Percentiles rank a stretch among this genome's conserved stretches.
Conservation (phyloP, 2,888 invertebrate species). For the Alsophila aescularia region DNA sequence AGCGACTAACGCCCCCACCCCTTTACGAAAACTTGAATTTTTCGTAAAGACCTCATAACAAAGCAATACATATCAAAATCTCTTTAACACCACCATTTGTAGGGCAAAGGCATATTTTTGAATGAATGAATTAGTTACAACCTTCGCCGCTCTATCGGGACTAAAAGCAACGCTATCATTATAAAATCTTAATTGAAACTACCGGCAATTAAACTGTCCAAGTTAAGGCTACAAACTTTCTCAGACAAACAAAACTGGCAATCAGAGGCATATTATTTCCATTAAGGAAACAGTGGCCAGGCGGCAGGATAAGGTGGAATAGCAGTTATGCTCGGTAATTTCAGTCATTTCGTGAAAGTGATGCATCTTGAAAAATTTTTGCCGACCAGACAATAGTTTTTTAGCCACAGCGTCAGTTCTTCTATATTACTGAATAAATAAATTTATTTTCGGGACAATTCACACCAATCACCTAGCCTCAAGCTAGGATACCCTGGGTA, state of each 20-base stretch:
- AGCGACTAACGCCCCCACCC: too few species aligned
- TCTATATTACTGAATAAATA: too few species aligned
- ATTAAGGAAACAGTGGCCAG: conserved; percentile 29
- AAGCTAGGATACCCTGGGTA: too few species aligned
- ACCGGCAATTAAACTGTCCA: conserved; percentile 26
- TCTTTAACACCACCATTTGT: too few species aligned
- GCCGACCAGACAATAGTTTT: not conserved
- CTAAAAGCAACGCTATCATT: conserved; percentile 8
- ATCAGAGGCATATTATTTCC: conserved; percentile 30
- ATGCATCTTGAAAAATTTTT: not conserved
- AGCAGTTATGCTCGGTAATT: conserved; percentile 31
- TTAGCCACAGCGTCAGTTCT: not conserved
- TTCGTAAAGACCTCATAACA: too few species aligned
- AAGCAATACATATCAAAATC: too few species aligned
- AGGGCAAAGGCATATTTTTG: too few species aligned
- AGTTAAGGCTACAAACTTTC: conserved; percentile 18
- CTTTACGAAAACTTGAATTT: too few species aligned
- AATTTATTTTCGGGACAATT: too few species aligned
- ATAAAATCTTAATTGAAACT: conserved; percentile 28
- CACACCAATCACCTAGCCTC: too few species aligned
- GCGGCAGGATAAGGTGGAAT: conserved; percentile 27
- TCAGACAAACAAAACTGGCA: conserved; percentile 28
- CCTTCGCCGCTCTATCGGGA: too few species aligned
- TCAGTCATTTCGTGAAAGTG: conserved; percentile 24
- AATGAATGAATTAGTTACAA: too few species aligned